Base-by-base conservation (phyloP, 2,797 vertebrate genomes). In the Selene dorsalis region DNA sequence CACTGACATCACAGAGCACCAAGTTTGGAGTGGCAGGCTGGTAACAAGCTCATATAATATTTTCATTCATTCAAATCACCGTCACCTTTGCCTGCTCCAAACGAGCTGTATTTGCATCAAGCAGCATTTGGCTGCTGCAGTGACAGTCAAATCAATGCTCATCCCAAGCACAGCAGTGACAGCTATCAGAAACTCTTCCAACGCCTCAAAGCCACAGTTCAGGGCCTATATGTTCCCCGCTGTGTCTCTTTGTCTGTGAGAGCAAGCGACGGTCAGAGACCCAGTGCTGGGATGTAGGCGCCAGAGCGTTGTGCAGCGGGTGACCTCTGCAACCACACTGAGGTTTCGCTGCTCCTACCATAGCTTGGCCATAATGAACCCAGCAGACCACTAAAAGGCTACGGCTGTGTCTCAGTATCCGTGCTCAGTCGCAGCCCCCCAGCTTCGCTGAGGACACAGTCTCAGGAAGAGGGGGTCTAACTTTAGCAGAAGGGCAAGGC, bases 301-400 rank as follows among this genome's bases (percentile, higher is more conserved):
- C 94, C 94, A 71, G 80, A 1, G 80, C 86, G 87, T 87, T 92
- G 89, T 89, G 87, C 76, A 72, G 52, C 32, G 88, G 82, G 81
- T 89, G 92, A 94, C 94, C 93, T 94, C 92, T 87, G 84, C 60
- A 88, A 93, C 93, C 92, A 87, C 90, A 84, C 80, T 84, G 93
- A 89, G 91, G 92, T 94, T 94, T 94, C 87, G 68, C 18, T 79
- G 92, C 84, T 92, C 88, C 93, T 83, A n/a, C 91, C 90, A 87
- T 89, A 90, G 86, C 90, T 90, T 83, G 73, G 88, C 87, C 70
- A 70, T 92, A 94, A 94, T 90, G 87, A 94, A 93, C 87, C 92
- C 93, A 87, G 84, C 86, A 91, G 91, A 93, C 93, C 91, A 32
- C 93, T 88, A 87, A 80, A 90, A 93, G 83, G 79, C 88, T 72